Evolutionary conservation across 2,888 invertebrate genomes (phyloP), one percentile per base, ranked within the genome.

Genomic region (Camponotus fellah): DNA sequence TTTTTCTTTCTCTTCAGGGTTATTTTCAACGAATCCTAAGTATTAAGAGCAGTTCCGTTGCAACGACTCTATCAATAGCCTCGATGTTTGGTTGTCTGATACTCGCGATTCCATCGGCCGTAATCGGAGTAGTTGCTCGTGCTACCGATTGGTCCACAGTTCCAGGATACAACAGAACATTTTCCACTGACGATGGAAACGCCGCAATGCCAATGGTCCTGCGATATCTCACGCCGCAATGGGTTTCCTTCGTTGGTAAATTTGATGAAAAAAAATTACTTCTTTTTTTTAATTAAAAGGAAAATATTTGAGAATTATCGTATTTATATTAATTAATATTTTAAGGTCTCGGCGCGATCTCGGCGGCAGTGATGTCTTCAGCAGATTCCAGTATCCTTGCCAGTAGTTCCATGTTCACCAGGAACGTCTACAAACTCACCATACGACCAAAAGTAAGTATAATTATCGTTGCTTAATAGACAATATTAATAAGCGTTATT

Each of bases 341-440:
- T 43, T 9, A 56, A 94, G 97, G 97, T 60, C 95, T 97, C 34
- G 97, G 97, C 17, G 97, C 97, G 6, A 96, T 97, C 56, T 97
- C 97, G 0, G 97, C 97, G 0, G 97, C 97, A 8, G 97, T 97
- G n/a, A 97, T 97, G 97, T 97, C 97, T 0, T 97, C 97, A 2
- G 97, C 97, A 0, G 97, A 97, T 92, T 97, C 97, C 3, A 97
- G 97, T 74, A 96, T 97, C 66, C 95, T 97, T 14, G 96, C 97
- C 0, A 97, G 97, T 43, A 96, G 96, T 87, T 96, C 97, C 34
- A 97, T 97, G 97, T 97, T 97, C 93, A 96, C 97, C 26, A 95
- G 97, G 87, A 97, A 97, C 92, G 95, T 97, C 71, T 97, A 97
- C 94, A 96, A 96, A 92, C 95, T 96, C 68, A 96, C 97, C 17